phyloP scores from a whole-genome alignment of 2,797 vertebrate species.

The Acanthis flammea region DNA sequence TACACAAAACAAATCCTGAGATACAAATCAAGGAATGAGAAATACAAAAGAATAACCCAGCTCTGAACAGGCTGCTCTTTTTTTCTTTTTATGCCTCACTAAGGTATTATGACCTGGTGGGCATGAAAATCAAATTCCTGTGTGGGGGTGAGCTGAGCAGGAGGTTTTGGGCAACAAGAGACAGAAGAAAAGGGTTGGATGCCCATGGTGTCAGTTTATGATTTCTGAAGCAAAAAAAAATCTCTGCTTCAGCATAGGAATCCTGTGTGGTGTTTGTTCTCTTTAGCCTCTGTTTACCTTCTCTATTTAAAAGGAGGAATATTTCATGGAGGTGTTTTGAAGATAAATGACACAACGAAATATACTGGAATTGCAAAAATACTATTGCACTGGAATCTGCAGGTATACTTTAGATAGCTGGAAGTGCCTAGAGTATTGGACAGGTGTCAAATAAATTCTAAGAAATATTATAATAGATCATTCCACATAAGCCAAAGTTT shows the following conservation, averaged over 20 bases:
- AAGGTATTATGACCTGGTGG: accelerated
- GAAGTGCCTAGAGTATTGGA: not conserved
- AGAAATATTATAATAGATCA: not conserved
- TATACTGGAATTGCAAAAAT: not conserved
- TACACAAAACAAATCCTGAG: accelerated
- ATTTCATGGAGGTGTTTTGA: not conserved
- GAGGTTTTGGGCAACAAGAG: not conserved
- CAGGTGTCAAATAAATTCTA: slow-evolving; percentile 2
- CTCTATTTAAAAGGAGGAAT: not conserved
- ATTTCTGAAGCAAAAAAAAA: not conserved
- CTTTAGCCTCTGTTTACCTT: not conserved
- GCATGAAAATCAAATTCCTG: not conserved
- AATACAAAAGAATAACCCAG: not conserved
- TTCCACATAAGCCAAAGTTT: not conserved
- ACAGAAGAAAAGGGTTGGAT: not conserved
- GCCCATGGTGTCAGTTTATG: not conserved
- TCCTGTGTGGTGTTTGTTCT: not conserved
- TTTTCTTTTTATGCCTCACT: not conserved
- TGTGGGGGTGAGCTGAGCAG: not conserved
- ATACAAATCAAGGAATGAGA: not conserved
- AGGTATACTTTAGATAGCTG: not conserved
- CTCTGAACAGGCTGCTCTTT: not conserved
- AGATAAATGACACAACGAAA: not conserved
- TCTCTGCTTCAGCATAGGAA: not conserved
- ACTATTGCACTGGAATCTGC: not conserved